Evolutionary conservation across 2,888 invertebrate species (phyloP).

Genomic region (Blera fallax): DNA sequence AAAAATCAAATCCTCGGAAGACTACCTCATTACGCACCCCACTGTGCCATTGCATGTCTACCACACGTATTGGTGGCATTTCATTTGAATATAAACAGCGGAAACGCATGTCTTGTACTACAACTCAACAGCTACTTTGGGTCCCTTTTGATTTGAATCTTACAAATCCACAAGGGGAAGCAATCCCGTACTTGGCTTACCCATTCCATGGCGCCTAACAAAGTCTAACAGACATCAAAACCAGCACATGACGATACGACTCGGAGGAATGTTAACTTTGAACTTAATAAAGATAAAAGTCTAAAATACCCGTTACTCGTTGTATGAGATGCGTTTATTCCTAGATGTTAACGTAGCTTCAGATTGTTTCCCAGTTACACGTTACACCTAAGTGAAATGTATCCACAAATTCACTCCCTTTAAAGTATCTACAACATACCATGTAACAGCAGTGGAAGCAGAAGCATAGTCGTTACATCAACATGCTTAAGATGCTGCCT

Average conservation of each 20-base stretch:
- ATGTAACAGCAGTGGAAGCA: conserved; percentile 19
- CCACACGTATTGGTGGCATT: not conserved
- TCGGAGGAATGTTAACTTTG: conserved; percentile 40
- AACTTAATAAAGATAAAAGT: conserved; percentile 47
- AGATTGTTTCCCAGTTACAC: conserved; percentile 37
- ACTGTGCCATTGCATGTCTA: not conserved
- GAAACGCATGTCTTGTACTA: not conserved
- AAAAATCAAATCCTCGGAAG: too few relatives aligned
- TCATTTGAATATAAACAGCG: not conserved
- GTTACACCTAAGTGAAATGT: conserved; percentile 22
- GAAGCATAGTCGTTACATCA: conserved; percentile 38
- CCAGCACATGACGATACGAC: not conserved
- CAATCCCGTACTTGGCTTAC: conserved; percentile 13
- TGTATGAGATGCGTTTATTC: conserved; percentile 6
- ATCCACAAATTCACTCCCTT: conserved; percentile 30
- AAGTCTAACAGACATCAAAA: not conserved
- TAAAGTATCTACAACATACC: not conserved
- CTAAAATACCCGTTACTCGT: conserved; percentile 19
- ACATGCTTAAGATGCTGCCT: conserved; percentile 50
- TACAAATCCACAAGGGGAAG: conserved; percentile 6
- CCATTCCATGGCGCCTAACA: not conserved
- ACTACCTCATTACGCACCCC: too few relatives aligned
- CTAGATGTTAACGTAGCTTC: conserved; percentile 14
- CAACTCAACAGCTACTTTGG: not conserved
- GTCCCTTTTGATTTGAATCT: conserved; percentile 13